A percentile compares a stretch with the other conserved stretches of the same genome.
phyloP scores from a whole-genome alignment of 1,140 invertebrate species.

The Batillaria attramentaria region DNA sequence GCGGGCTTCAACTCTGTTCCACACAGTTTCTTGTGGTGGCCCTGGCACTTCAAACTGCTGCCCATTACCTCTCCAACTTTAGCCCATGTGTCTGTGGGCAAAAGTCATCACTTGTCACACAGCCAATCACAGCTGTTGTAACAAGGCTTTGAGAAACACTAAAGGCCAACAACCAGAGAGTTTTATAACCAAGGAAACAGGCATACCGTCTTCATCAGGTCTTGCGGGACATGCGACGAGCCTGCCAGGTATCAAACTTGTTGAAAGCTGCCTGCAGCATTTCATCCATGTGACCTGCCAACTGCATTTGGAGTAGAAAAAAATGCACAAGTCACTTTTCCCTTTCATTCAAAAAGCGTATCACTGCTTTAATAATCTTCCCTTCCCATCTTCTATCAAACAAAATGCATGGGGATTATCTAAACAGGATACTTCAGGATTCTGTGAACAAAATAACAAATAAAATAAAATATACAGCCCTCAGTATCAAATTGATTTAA shows the following conservation, averaged over 20 bases:
- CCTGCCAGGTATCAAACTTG: conserved; percentile 88
- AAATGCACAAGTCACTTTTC: conserved; percentile 33
- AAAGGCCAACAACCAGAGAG: neutral
- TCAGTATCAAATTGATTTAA: too few species aligned
- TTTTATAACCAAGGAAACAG: neutral
- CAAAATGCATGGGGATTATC: too few species aligned
- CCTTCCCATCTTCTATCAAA: neutral
- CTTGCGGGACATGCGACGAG: conserved; percentile 47
- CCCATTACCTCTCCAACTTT: too few species aligned
- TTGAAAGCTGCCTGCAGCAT: conserved; percentile 85
- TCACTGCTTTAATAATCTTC: too few species aligned
- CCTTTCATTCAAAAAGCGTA: too few species aligned
- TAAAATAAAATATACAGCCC: neutral
- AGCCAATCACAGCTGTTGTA: neutral
- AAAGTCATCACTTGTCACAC: neutral
- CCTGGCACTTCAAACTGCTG: too few species aligned
- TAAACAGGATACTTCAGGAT: conserved; percentile 73
- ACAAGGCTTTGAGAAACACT: neutral
- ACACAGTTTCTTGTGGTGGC: too few species aligned
- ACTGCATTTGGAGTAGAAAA: too few species aligned
- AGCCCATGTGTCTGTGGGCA: too few species aligned
- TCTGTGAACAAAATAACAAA: conserved; percentile 68
- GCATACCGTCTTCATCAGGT: conserved; percentile 38
- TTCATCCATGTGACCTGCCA: conserved; percentile 90
- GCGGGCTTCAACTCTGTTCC: too few species aligned